Base-by-base conservation (phyloP, 2,888 invertebrate species). In the Chymomyza caudatula region DNA sequence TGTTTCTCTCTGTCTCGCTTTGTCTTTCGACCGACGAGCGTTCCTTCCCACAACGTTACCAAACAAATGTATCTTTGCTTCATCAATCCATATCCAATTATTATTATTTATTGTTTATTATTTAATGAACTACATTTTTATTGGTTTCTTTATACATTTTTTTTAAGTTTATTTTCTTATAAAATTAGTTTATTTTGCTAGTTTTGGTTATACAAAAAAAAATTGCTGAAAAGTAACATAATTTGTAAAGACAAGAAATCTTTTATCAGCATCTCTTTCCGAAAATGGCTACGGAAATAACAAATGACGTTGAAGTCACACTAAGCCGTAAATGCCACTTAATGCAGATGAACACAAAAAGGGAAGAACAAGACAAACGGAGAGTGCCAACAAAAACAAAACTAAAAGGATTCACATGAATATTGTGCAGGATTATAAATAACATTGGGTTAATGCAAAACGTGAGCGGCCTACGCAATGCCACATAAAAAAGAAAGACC, bases 401-500 rank as follows among this genome's bases (percentile, higher is more conserved):
- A 57, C 42, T 42, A 58, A 80, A 76, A 66, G 67, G 72, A 73
- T 76, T 69, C 58, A n/a, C 19, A 17, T 52, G 64, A 53, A 37
- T 57, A 53, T 55, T 4, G 15, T 37, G 29, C 23, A 20, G 62
- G 53, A 67, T 71, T 72, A 71, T 63, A 67, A 71, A 71, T 71
- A 60, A 57, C 23, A 29, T 13, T 25, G 43, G 49, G 44, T 57
- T 54, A 19, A 49, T 20, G 23, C 37, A 37, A 23, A 44, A 85
- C 83, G 83, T 80, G 80, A 74, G 59, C 52, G 23, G 71, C 63
- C 67, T 77, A 19, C 17, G 23, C 6, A 74, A 65, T 23, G 11
- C 2, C 11, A 19, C 47, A 47, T 47, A 47, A 15, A 15, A 47
- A 47, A 17, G 0, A 8, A 3, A 15, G n/a, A 17, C 17, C 47